These are phyloP conservation scores for Proteles cristata DNA, from an alignment of 2,113 vertebrate genomes.

Conservation along the genomic window DNA sequence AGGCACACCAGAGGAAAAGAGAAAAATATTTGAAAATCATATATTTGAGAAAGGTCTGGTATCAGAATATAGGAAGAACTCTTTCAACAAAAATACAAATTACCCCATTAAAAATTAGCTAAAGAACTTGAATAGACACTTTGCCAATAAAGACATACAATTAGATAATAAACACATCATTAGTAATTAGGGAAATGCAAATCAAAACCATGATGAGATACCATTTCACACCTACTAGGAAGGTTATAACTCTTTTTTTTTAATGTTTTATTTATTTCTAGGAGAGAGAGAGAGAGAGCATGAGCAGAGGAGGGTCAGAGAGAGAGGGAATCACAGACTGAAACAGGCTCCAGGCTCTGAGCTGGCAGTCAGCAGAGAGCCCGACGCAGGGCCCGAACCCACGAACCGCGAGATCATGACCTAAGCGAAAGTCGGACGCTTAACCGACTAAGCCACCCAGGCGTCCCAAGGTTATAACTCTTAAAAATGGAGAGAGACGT, in stretches of 20 bases:
- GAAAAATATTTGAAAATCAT: neutral
- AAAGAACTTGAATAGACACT: neutral
- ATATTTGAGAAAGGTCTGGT: neutral
- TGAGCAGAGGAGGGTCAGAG: no score
- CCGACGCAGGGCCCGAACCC: no score
- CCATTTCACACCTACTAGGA: neutral
- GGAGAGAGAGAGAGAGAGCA: no score
- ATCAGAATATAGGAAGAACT: neutral
- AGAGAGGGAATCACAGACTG: no score
- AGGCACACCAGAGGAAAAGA: neutral
- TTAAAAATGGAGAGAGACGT: neutral
- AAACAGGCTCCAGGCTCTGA: no score
- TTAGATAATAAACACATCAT: neutral
- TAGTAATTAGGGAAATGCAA: neutral
- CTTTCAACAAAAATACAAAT: neutral
- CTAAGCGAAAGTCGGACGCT: no score
- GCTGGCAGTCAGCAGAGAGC: no score
- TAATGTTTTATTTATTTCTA: no score
- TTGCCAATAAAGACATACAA: neutral
- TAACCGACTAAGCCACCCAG: no score
- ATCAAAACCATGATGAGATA: neutral
- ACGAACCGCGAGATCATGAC: no score
- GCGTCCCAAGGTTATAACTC: neutral
- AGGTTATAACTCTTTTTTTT: neutral
- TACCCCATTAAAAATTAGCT: neutral